Evolutionary conservation across 2,113 vertebrate species (phyloP).

Genomic region (Beaufortia kweichowensis): DNA sequence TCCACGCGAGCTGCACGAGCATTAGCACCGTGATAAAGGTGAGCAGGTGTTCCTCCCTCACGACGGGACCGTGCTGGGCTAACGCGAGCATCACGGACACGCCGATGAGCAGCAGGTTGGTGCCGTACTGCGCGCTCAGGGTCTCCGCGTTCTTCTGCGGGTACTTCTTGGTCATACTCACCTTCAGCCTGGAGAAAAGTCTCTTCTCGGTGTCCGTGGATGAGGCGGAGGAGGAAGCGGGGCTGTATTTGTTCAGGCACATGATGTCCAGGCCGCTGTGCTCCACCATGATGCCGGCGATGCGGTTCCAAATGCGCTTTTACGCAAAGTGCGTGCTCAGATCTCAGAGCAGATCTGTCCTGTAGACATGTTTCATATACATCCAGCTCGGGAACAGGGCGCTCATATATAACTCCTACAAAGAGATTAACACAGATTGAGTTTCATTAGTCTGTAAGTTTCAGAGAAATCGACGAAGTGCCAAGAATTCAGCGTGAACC

Average conservation of each 20-base stretch:
- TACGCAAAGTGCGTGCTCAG: neutral
- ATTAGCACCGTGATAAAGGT: constrained; percentile 86
- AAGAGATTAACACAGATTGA: constrained; percentile 64
- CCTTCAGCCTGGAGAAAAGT: constrained; percentile 63
- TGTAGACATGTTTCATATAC: neutral
- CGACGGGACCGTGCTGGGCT: constrained; percentile 78
- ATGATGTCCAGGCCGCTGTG: constrained; percentile 69
- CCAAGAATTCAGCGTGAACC: constrained; percentile 61
- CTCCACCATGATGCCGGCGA: constrained; percentile 67
- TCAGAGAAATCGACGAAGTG: constrained; percentile 54
- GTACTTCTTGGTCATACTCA: constrained; percentile 69
- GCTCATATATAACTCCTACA: constrained; percentile 36
- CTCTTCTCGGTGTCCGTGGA: constrained; percentile 71
- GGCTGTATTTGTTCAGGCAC: constrained; percentile 70
- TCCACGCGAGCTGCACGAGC: constrained; percentile 91
- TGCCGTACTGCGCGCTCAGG: constrained; percentile 93
- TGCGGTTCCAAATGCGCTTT: neutral
- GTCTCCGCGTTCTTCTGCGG: constrained; percentile 87
- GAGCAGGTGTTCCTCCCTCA: constrained; percentile 82
- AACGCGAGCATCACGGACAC: constrained; percentile 87
- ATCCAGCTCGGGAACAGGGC: constrained; percentile 55
- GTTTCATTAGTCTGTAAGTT: constrained; percentile 64
- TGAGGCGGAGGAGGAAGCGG: constrained; percentile 64
- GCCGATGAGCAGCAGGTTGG: constrained; percentile 88
- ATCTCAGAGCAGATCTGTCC: no score